Conservation (phyloP, 2,888 invertebrate genomes). For the Ephialtes manifestator region DNA sequence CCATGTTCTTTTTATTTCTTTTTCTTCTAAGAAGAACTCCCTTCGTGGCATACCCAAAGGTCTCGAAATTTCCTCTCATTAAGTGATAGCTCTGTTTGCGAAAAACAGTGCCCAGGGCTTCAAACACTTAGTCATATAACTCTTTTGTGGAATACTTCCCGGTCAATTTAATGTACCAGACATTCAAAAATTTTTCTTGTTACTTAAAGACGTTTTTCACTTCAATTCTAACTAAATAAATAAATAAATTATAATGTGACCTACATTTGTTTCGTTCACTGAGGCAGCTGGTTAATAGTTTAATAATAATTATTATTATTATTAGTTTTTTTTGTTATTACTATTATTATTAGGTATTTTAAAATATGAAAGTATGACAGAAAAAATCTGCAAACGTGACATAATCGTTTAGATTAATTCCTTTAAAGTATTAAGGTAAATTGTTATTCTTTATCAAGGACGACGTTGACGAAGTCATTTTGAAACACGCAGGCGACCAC, state of each 20-base stretch:
- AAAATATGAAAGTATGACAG: too few relatives aligned
- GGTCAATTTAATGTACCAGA: neutral
- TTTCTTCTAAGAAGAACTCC: constrained; percentile 4
- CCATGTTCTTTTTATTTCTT: constrained; percentile 45
- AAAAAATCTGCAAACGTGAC: too few relatives aligned
- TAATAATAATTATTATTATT: neutral
- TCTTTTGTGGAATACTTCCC: neutral
- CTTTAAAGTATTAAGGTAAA: neutral
- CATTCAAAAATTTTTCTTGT: too few relatives aligned
- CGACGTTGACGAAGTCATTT: neutral
- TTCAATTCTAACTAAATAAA: neutral
- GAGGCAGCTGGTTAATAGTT: too few relatives aligned
- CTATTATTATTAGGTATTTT: too few relatives aligned
- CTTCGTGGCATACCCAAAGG: neutral
- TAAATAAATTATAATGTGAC: too few relatives aligned
- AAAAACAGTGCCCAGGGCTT: neutral
- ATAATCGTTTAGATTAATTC: neutral
- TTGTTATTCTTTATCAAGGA: neutral
- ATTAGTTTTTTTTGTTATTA: too few relatives aligned
- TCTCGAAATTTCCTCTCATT: constrained; percentile 31
- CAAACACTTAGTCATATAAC: neutral
- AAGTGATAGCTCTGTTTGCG: constrained; percentile 20
- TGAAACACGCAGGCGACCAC: neutral
- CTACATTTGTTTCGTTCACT: too few relatives aligned
- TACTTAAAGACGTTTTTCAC: neutral